Percentiles rank a stretch among this genome's conserved stretches.
Conservation (phyloP, 2,888 invertebrate genomes). For the Nomada ruficornis region DNA sequence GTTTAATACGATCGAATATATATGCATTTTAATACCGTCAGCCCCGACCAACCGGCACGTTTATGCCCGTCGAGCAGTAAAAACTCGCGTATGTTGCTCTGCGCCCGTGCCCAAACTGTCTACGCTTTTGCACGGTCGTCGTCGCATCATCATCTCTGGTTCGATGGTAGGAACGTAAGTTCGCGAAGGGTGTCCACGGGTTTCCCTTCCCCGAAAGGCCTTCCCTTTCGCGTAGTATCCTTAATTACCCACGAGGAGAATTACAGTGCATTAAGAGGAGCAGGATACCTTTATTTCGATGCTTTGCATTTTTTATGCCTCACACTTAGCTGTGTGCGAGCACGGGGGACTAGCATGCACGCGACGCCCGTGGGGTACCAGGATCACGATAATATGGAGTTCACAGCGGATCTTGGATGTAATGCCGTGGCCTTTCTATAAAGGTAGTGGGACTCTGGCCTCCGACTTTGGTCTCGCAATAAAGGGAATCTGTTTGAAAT, state of each 20-base stretch:
- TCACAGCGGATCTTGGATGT: constrained; percentile 6
- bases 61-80: constrained; percentile 16
- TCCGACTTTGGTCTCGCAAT: no score
- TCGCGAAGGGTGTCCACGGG: background rate
- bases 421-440: no score
- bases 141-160: background rate
- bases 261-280: constrained; percentile 34
- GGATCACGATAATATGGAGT: constrained; percentile 20
- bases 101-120: background rate
- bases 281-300: constrained; percentile 44
- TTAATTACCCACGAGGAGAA: constrained; percentile 44
- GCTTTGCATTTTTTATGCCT: constrained; percentile 32
- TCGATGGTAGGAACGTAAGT: background rate
- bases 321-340: background rate
- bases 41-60: constrained; percentile 10
- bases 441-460: no score
- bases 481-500: no score
- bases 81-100: background rate
- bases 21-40: constrained; percentile 60
- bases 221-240: background rate
- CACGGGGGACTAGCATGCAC: constrained; percentile 9
- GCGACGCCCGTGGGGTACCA: background rate
- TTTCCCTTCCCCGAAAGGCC: background rate
- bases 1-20: constrained; percentile 51
- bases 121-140: background rate